Evolutionary conservation across 2,113 vertebrate species (phyloP).

Genomic region (Eira barbara): DNA sequence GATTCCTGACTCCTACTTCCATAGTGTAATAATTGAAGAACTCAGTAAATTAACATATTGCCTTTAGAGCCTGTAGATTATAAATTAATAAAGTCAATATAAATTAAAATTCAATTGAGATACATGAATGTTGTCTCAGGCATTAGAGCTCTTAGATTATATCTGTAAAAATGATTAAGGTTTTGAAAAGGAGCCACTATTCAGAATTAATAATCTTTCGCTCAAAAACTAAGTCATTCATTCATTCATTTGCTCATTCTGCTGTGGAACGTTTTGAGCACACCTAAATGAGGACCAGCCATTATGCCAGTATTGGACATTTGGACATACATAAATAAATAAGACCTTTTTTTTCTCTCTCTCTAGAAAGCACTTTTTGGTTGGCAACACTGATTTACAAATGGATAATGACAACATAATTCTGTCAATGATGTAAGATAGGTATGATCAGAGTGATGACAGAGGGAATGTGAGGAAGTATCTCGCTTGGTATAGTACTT

Average conservation of each 20-base stretch:
- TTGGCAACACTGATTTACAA: background rate
- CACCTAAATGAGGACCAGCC: background rate
- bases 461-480: background rate
- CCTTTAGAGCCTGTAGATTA: background rate
- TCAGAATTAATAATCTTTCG: conserved; percentile 6
- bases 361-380: background rate
- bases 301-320: background rate
- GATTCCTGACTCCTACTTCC: background rate
- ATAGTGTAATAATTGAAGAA: background rate
- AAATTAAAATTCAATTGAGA: conserved; percentile 24
- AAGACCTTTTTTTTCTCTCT: background rate
- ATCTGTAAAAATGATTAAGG: conserved; percentile 16
- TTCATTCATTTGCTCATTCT: background rate
- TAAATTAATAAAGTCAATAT: conserved; percentile 29
- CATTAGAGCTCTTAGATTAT: background rate
- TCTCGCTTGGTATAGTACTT: background rate
- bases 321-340: background rate
- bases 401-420: background rate
- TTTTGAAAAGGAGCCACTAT: background rate
- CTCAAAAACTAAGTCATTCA: background rate
- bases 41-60: conserved; percentile 11
- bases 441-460: background rate
- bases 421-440: background rate
- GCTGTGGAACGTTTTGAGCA: background rate
- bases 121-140: background rate